Evolutionary conservation across 2,113 vertebrate species (phyloP).

Genomic region (Cyrtonyx montezumae): DNA sequence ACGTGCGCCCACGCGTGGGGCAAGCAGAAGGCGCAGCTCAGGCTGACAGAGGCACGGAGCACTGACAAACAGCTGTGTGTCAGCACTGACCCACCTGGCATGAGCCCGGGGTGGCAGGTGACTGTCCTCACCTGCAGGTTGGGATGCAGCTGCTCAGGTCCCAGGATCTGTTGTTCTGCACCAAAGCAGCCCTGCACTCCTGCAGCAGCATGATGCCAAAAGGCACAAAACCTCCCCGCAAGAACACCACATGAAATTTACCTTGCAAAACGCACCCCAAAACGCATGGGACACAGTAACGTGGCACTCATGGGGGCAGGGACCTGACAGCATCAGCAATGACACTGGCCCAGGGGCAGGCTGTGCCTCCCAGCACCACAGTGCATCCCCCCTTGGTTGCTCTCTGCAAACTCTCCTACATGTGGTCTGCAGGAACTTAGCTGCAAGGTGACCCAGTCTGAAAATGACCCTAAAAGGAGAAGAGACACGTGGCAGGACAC

Average conservation of each 20-base stretch:
- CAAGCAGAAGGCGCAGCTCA: neutral
- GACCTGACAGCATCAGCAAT: neutral
- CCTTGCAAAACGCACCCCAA: neutral
- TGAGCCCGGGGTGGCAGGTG: neutral
- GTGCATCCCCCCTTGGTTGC: neutral
- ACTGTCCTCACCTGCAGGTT: neutral
- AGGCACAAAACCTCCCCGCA: neutral
- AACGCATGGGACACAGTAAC: neutral
- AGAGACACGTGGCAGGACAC: neutral
- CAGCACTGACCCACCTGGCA: rapidly evolving
- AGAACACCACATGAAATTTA: neutral
- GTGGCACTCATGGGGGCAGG: neutral
- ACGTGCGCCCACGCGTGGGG: rapidly evolving
- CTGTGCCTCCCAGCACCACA: neutral
- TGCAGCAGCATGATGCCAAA: neutral
- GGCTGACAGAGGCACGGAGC: neutral
- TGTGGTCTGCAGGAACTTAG: neutral
- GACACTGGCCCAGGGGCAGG: neutral
- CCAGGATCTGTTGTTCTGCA: neutral
- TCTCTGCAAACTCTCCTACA: neutral
- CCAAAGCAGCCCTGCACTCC: rapidly evolving
- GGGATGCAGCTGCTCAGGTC: rapidly evolving
- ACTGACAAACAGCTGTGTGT: rapidly evolving
- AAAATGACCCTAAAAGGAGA: neutral
- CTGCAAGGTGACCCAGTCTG: neutral